Conservation (phyloP, 23 tunicate genomes). For the Styela clava region DNA sequence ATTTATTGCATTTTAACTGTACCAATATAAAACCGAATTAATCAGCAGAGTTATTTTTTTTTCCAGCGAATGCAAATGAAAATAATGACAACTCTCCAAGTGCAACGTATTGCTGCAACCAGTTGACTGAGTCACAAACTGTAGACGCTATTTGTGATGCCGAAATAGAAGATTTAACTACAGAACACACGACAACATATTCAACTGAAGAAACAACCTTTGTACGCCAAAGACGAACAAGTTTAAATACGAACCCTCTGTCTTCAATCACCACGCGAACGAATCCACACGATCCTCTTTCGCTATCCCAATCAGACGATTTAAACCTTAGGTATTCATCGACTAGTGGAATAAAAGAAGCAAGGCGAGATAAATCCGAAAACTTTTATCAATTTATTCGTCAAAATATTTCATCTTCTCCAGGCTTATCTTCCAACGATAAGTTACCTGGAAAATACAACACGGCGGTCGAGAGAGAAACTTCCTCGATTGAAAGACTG, state of each 20-base stretch:
- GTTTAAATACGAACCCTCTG: conserved; percentile 35
- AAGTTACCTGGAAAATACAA: not conserved
- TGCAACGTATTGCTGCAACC: not conserved
- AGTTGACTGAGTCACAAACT: not conserved
- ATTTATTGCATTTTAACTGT: no score
- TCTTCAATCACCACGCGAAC: not conserved
- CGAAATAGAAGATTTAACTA: conserved; percentile 4
- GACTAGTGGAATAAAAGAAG: no score
- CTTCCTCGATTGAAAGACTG: conserved; percentile 8
- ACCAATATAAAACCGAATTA: no score
- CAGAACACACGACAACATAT: not conserved
- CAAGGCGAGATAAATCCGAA: not conserved
- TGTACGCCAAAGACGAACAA: conserved; percentile 7
- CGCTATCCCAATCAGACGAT: not conserved
- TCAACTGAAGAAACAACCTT: not conserved
- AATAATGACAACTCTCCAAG: conserved; percentile 51
- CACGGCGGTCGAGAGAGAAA: not conserved
- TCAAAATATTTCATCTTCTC: not conserved
- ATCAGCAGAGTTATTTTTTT: no score
- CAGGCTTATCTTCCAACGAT: not conserved
- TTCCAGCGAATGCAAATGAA: conserved; percentile 56
- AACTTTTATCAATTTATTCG: not conserved
- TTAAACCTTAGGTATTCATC: not conserved
- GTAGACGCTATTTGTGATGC: not conserved
- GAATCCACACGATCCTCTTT: not conserved